A percentile compares a stretch with the other conserved stretches of the same genome.
Evolutionary conservation across 2,888 invertebrate genomes (phyloP).

Genomic region (Aphodius sticticus): DNA sequence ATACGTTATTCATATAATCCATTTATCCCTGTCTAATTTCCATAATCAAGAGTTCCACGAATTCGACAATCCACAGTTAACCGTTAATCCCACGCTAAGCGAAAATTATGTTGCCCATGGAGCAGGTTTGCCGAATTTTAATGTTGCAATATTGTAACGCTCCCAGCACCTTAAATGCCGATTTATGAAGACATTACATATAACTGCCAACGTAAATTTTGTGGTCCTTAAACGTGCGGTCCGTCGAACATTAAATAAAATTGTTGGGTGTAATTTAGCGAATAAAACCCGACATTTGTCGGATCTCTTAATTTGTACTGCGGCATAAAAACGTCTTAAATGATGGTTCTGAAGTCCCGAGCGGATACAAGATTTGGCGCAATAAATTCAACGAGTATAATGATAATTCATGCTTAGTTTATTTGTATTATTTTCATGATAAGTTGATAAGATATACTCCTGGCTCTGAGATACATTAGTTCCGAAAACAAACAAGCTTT

Average conservation of each 20-base stretch:
- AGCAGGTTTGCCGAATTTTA: background rate
- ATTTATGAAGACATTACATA: background rate
- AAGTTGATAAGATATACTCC: too few species aligned
- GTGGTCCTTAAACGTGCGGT: background rate
- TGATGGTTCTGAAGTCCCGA: background rate
- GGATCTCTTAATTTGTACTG: slow-evolving; percentile 4
- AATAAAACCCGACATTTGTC: background rate
- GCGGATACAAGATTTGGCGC: too few species aligned
- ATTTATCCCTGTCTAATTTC: background rate
- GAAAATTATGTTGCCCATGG: background rate
- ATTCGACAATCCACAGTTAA: background rate
- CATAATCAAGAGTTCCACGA: background rate
- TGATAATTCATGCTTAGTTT: too few species aligned
- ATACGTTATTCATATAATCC: background rate
- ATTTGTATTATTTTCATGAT: too few species aligned
- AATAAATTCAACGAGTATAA: too few species aligned
- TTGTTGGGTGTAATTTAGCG: background rate
- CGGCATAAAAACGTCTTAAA: background rate
- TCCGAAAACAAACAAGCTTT: too few species aligned
- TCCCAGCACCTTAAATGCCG: background rate
- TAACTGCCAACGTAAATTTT: background rate
- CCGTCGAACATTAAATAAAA: background rate
- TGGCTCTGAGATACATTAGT: too few species aligned
- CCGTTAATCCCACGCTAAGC: background rate
- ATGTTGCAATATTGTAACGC: background rate